Evolutionary conservation across 1,140 invertebrate species (phyloP).

Genomic region (Heliconius congener): DNA sequence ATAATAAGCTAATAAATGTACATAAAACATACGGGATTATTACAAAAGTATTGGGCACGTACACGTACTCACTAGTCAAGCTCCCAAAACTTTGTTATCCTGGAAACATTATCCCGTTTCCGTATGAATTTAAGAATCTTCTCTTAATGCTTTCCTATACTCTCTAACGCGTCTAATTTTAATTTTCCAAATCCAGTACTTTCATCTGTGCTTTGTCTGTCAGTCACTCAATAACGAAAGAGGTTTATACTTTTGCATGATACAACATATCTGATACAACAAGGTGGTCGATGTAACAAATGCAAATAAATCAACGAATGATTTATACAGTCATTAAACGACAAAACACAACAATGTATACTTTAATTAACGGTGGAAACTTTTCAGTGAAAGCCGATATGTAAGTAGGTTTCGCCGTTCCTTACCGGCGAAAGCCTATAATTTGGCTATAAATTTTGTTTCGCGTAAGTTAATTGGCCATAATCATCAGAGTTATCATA

Average conservation of each 20-base stretch:
- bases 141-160: too few relatives aligned
- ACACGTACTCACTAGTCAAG: too few relatives aligned
- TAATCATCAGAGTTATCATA: conserved; percentile 27
- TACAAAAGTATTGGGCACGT: too few relatives aligned
- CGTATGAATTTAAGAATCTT: too few relatives aligned
- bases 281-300: not conserved
- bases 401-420: not conserved
- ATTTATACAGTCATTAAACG: not conserved
- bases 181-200: too few relatives aligned
- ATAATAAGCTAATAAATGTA: too few relatives aligned
- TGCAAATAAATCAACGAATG: conserved; percentile 1
- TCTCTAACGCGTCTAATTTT: too few relatives aligned
- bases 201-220: too few relatives aligned
- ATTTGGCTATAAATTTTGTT: conserved; percentile 37
- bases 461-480: conserved; percentile 31
- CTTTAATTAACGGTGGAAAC: conserved; percentile 28
- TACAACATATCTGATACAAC: not conserved
- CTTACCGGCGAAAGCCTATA: conserved; percentile 32
- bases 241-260: not conserved
- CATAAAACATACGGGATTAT: too few relatives aligned
- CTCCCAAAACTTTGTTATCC: too few relatives aligned
- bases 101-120: too few relatives aligned
- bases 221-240: too few relatives aligned
- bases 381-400: conserved; percentile 32
- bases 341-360: conserved; percentile 14